These are phyloP conservation scores for Mycteria americana DNA, from an alignment of 2,797 vertebrate species.

Conservation along the genomic window DNA sequence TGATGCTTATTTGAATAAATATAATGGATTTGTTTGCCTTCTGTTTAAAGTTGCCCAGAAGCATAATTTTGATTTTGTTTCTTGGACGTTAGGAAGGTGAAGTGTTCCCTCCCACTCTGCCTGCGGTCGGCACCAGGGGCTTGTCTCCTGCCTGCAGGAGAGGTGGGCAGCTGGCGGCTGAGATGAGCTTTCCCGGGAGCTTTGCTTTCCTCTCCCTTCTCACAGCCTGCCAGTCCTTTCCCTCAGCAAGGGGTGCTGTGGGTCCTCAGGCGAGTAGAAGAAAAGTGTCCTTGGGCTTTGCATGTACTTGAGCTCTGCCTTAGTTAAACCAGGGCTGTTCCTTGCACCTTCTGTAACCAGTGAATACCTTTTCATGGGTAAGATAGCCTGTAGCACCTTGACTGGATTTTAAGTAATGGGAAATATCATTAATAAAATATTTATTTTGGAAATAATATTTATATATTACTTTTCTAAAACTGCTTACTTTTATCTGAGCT, in stretches of 20 bases:
- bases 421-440: background rate
- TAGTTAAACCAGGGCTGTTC: background rate
- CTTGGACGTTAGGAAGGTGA: background rate
- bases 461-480: background rate
- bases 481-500: background rate
- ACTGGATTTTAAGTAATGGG: background rate
- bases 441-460: background rate
- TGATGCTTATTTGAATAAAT: background rate
- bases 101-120: background rate
- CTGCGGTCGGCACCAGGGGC: accelerated
- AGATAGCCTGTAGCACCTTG: background rate
- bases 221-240: background rate
- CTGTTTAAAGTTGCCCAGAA: background rate
- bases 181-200: background rate
- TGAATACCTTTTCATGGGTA: background rate
- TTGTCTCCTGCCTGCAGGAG: background rate
- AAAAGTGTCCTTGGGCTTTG: background rate
- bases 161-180: background rate
- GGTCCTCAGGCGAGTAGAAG: accelerated
- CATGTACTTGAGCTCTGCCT: background rate
- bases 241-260: background rate
- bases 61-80: background rate
- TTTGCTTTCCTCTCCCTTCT: background rate
- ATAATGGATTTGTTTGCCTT: background rate
- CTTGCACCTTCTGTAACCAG: background rate